phyloP scores from a whole-genome alignment of 2,797 vertebrate genomes.

The Halcyon leucocephala region DNA sequence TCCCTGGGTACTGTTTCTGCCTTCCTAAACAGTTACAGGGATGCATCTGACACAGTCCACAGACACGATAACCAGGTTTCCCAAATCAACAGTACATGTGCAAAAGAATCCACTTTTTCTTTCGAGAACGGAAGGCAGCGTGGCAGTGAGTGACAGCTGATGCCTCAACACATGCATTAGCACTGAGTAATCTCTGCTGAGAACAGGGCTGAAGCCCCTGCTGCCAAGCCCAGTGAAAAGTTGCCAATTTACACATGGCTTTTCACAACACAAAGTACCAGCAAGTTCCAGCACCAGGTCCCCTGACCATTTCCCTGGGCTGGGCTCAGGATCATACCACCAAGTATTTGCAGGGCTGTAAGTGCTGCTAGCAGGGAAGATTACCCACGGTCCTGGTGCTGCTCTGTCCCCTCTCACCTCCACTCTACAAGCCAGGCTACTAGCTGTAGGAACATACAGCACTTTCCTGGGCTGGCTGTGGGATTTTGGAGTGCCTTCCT shows the following conservation, averaged over 20 bases:
- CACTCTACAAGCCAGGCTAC: not conserved
- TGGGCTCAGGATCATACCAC: not conserved
- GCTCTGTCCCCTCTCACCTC: not conserved
- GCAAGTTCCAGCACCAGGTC: rapidly evolving
- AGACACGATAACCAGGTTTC: not conserved
- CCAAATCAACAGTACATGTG: not conserved
- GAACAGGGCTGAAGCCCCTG: not conserved
- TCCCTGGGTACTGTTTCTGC: not conserved
- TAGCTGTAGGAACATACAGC: not conserved
- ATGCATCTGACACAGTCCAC: not conserved
- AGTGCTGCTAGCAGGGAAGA: not conserved
- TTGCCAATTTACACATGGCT: not conserved
- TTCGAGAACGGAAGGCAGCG: not conserved
- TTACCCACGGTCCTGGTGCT: not conserved
- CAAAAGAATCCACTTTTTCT: not conserved
- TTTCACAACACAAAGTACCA: not conserved
- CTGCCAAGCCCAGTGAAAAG: not conserved
- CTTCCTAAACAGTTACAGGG: not conserved
- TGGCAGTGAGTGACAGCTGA: rapidly evolving
- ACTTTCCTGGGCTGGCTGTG: not conserved
- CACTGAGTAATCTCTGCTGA: not conserved
- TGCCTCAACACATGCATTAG: not conserved
- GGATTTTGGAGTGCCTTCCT: not conserved
- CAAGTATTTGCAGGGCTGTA: not conserved
- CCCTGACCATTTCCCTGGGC: not conserved